phyloP scores from a whole-genome alignment of 1,140 invertebrate species.

The Nilaparvata lugens region DNA sequence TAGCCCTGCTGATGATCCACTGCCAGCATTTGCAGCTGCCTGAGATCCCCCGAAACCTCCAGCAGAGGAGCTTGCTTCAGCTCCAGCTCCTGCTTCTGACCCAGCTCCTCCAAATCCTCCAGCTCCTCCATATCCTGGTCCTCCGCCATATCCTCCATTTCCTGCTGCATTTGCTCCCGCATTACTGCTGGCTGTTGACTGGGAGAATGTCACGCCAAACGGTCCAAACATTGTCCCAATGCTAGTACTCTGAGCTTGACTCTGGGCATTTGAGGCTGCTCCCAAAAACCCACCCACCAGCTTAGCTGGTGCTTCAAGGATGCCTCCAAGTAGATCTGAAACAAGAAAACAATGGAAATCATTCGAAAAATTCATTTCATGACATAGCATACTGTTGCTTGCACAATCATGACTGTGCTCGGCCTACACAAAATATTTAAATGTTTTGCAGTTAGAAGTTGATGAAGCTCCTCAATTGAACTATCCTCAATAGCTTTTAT shows the following conservation, averaged over 20 bases:
- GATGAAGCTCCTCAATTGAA: too few species aligned
- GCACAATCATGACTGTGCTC: too few species aligned
- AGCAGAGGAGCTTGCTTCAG: neutral
- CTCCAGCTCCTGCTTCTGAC: neutral
- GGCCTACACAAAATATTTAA: too few species aligned
- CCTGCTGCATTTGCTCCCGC: conserved; percentile 7
- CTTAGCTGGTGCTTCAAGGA: neutral
- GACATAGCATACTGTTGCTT: neutral
- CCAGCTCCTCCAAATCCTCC: neutral
- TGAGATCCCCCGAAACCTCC: conserved; percentile 3
- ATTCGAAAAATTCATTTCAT: neutral
- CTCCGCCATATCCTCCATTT: conserved; percentile 2
- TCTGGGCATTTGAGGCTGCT: neutral
- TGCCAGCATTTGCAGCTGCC: neutral
- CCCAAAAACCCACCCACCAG: too few species aligned
- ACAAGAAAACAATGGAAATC: neutral
- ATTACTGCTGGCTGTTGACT: conserved; percentile 7
- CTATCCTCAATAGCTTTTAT: too few species aligned
- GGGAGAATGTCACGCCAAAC: conserved; percentile 1
- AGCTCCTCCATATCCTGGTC: neutral
- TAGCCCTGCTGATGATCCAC: neutral
- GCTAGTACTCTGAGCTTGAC: neutral
- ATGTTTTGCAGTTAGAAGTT: too few species aligned
- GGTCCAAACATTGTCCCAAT: conserved; percentile 10
- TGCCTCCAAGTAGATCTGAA: neutral